A percentile compares a stretch with the other conserved stretches of the same genome.
Evolutionary conservation across 2,888 invertebrate genomes (phyloP).

Genomic region (Apamea sordens): DNA sequence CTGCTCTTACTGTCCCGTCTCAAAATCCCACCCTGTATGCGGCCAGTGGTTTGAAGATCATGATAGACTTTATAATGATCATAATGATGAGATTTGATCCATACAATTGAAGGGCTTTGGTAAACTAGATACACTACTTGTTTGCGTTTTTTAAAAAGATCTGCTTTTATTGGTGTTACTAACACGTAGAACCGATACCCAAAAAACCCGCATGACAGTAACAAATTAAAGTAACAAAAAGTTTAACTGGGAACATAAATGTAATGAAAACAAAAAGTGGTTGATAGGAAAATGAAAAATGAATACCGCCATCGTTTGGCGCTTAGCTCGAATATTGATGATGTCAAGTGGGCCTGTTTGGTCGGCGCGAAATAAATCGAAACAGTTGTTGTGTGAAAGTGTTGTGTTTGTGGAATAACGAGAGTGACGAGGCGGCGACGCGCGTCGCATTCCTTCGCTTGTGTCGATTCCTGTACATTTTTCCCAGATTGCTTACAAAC

Average conservation of each 20-base stretch:
- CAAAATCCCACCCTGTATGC: not conserved
- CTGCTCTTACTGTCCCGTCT: not conserved
- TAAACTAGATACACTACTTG: not conserved
- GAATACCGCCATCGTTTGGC: constrained; percentile 43
- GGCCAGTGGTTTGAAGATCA: not conserved
- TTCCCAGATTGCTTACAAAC: constrained; percentile 84
- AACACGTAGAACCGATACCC: constrained; percentile 1
- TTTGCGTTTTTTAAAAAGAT: constrained; percentile 3
- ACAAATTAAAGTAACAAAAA: constrained; percentile 50
- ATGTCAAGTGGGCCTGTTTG: constrained; percentile 51
- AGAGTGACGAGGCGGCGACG: constrained; percentile 62
- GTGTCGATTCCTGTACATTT: constrained; percentile 79
- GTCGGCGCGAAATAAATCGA: constrained; percentile 34
- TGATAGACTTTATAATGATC: not conserved
- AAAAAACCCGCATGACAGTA: constrained; percentile 19
- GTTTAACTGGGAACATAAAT: constrained; percentile 43
- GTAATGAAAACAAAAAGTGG: constrained; percentile 54
- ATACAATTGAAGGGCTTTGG: not conserved
- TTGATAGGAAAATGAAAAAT: constrained; percentile 56
- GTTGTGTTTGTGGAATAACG: constrained; percentile 64
- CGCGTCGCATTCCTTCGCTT: constrained; percentile 74
- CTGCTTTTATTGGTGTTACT: not conserved
- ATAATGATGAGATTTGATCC: no score
- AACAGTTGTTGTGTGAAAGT: constrained; percentile 55
- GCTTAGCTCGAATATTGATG: constrained; percentile 59